Evolutionary conservation across 2,888 invertebrate genomes (phyloP), one percentile per base, ranked within the genome.

Genomic region (Elysia crispata): DNA sequence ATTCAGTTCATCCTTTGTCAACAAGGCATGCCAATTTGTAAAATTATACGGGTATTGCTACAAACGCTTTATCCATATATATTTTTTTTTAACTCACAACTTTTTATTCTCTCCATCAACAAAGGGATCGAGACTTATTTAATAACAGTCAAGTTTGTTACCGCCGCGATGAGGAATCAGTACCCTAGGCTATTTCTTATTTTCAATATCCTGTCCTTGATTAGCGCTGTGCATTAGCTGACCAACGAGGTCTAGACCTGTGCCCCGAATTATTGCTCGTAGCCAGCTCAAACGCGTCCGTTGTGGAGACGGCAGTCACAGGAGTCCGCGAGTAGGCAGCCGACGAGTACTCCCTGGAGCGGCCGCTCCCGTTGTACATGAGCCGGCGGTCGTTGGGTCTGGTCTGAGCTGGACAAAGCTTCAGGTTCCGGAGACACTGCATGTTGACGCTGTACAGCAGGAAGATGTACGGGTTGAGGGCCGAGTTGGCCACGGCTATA

Each of bases 381-480:
- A 84, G 83, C 28, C 82, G 84, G 30, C 85, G 82, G 15, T 79
- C 82, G 25, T 81, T 82, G 20, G 81, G 77, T 18, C 81, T 80
- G 25, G 82, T 81, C 75, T 81, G 82, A 20, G 57, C 76, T 0
- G 83, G 83, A 23, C 85, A 85, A 28, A 85, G 72, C 79, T 83
- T 83, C 23, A 85, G 77, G n/a, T 83, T 83, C 11, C 82, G 73
- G 15, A 85, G 41, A 75, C 83, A 85, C 66, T 81, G 82, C n/a
- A 74, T 66, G 79, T 90, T 89, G 41, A 87, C 86, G 78, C 90
- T 91, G 83, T 92, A 92, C 20, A 88, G 77, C 30, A 92, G 86
- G 78, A 92, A 91, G 13, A 92, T 89, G 80, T 86, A 92, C 0
- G 92, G 91, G 78, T 92, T 91, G 8, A 87, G 87, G 0, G 90